Percentiles rank a stretch among this genome's conserved stretches.
Conservation (phyloP, 2,888 invertebrate species). For the Acronicta aceris region DNA sequence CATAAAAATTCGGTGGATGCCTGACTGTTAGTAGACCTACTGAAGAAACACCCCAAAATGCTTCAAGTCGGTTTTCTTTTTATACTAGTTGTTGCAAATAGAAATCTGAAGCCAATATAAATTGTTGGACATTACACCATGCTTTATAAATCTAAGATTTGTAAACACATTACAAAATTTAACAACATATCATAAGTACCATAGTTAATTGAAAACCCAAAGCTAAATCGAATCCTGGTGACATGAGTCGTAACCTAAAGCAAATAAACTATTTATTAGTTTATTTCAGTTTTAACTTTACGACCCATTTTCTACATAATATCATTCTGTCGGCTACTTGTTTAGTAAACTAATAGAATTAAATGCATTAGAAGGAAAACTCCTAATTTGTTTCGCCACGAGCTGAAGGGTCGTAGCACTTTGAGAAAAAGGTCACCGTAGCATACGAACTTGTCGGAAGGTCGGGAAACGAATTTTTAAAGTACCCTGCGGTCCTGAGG, state of each 20-base stretch:
- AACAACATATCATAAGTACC: background rate
- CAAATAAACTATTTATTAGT: no score
- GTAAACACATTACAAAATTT: background rate
- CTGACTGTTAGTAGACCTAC: no score
- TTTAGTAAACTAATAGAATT: constrained; percentile 26
- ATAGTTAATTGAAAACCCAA: background rate
- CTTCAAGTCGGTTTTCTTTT: no score
- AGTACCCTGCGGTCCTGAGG: constrained; percentile 68
- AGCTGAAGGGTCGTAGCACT: constrained; percentile 59
- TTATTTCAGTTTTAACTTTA: background rate
- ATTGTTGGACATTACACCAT: background rate
- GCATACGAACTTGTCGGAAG: constrained; percentile 58
- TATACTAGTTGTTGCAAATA: background rate
- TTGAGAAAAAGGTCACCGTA: constrained; percentile 60
- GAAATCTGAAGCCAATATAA: background rate
- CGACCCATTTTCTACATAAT: background rate
- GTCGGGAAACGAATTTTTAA: constrained; percentile 72
- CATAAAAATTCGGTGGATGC: no score
- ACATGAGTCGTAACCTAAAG: background rate
- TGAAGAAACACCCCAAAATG: no score
- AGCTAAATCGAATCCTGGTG: background rate
- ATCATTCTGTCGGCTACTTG: constrained; percentile 7
- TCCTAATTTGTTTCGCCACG: constrained; percentile 58
- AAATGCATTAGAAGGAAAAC: constrained; percentile 19
- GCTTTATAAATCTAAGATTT: background rate